These are phyloP conservation scores for Phrixothrix hirtus DNA, from an alignment of 2,888 invertebrate genomes.

Conservation along the genomic window DNA sequence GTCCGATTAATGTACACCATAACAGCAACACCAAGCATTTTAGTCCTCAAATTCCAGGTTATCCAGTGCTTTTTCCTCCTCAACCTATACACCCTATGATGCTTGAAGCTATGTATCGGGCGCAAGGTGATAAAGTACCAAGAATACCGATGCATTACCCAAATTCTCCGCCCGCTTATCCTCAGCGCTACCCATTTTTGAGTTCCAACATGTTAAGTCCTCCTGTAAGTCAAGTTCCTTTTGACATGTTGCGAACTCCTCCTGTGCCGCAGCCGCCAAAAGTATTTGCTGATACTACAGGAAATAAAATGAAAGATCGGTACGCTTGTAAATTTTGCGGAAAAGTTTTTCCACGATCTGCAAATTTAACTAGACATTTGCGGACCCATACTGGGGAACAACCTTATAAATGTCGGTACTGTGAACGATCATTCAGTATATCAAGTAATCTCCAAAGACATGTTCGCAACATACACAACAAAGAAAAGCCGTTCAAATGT, in stretches of 20 bases:
- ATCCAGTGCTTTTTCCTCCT: conserved; percentile 62
- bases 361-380: conserved; percentile 94
- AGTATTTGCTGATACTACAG: conserved; percentile 56
- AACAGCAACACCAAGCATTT: conserved; percentile 47
- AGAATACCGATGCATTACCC: conserved; percentile 65
- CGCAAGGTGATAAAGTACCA: conserved; percentile 62
- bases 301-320: conserved; percentile 77
- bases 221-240: conserved; percentile 58
- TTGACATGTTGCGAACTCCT: conserved; percentile 62
- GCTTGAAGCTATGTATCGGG: conserved; percentile 70
- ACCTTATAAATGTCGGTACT: conserved; percentile 97
- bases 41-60: conserved; percentile 51
- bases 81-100: conserved; percentile 71
- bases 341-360: conserved; percentile 95
- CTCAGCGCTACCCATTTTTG: conserved; percentile 57
- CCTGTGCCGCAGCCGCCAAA: conserved; percentile 49
- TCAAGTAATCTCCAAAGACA: conserved; percentile 98
- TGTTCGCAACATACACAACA: conserved; percentile 98
- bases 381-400: conserved; percentile 98
- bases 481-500: conserved; percentile 97
- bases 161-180: conserved; percentile 56
- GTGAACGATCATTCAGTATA: conserved; percentile 98
- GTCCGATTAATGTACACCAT: conserved; percentile 33
- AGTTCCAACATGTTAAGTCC: conserved; percentile 56
- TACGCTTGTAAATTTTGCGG: conserved; percentile 98